Percentiles rank a stretch among this genome's conserved stretches.
Conservation (phyloP, 2,888 invertebrate species). For the Dicycla oo region DNA sequence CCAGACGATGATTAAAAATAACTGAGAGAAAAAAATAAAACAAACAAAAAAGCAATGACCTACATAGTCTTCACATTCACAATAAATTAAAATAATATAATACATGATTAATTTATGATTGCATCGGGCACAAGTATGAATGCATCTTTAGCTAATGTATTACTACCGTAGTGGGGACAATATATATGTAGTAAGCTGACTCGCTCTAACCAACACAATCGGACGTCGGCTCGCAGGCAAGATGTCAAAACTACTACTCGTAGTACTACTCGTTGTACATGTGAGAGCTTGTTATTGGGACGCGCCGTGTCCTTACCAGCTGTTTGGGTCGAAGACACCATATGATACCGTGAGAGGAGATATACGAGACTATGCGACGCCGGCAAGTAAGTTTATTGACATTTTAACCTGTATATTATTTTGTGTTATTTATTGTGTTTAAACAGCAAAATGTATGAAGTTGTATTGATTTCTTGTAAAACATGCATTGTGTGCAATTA, state of each 20-base stretch:
- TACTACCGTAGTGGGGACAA: conserved; percentile 58
- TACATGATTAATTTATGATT: not conserved
- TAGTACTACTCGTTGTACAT: conserved; percentile 59
- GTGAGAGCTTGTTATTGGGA: conserved; percentile 79
- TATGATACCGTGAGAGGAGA: conserved; percentile 83
- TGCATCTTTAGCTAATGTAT: conserved; percentile 43
- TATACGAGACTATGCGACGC: conserved; percentile 75
- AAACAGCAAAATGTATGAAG: not conserved
- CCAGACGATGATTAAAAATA: no score
- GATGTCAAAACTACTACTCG: conserved; percentile 54
- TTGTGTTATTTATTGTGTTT: no score
- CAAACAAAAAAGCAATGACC: no score
- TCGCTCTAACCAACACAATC: conserved; percentile 47
- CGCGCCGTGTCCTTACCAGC: conserved; percentile 71
- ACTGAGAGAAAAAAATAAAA: no score
- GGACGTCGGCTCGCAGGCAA: conserved; percentile 27
- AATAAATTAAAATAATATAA: no score
- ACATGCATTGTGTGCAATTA: not conserved
- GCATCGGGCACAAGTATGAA: conserved; percentile 25
- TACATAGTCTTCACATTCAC: no score
- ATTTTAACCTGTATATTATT: not conserved
- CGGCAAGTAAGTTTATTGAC: conserved; percentile 75
- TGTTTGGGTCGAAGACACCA: conserved; percentile 81
- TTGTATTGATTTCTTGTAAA: not conserved
- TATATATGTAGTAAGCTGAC: conserved; percentile 53